Conservation (phyloP, 2,113 vertebrate genomes). For the Pelusios castaneus region DNA sequence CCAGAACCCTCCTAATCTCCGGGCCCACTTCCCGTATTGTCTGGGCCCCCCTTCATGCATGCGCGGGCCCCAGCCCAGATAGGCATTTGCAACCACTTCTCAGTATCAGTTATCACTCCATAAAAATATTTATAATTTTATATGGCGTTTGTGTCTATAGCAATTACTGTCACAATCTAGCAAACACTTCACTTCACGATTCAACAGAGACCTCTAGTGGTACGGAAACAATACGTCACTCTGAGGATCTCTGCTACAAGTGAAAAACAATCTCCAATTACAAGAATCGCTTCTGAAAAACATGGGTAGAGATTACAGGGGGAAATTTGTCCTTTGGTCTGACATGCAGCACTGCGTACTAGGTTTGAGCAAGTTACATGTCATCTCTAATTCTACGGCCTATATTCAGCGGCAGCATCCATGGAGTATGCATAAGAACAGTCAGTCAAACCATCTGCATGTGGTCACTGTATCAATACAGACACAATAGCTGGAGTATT, state of each 20-base stretch:
- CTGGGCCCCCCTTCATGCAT: too few relatives aligned
- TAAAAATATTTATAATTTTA: too few relatives aligned
- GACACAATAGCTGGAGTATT: rapidly evolving
- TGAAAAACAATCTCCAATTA: neutral
- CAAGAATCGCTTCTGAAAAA: neutral
- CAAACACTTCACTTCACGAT: too few relatives aligned
- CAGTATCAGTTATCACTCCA: too few relatives aligned
- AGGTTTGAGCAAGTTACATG: rapidly evolving
- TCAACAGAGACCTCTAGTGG: conserved; percentile 75
- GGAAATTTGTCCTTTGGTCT: neutral
- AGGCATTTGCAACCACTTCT: too few relatives aligned
- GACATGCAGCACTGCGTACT: neutral
- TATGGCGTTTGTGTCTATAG: too few relatives aligned
- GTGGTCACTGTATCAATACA: neutral
- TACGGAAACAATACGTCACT: neutral
- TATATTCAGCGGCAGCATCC: neutral
- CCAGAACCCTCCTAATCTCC: too few relatives aligned
- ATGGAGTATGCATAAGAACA: rapidly evolving
- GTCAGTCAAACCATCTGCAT: neutral
- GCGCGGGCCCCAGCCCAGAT: too few relatives aligned
- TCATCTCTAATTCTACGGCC: neutral
- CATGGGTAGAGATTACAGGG: neutral
- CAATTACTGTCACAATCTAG: too few relatives aligned
- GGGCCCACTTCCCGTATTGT: too few relatives aligned
- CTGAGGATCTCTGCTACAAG: neutral